Conservation (phyloP, 2,113 vertebrate genomes). For the Oreotrochilus melanogaster region DNA sequence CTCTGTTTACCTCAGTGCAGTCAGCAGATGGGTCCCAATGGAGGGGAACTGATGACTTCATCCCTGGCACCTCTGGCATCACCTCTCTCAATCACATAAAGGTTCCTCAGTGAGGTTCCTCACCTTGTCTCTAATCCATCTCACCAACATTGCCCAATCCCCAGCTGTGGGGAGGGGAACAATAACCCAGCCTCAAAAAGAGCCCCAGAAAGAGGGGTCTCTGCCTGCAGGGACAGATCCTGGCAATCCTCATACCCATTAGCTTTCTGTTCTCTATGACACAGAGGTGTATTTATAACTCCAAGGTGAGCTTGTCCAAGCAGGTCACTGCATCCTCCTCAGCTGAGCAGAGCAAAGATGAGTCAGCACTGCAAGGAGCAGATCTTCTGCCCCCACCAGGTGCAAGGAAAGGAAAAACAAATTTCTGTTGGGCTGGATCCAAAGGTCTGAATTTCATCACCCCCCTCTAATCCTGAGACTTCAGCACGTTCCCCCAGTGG, state of each 20-base stretch:
- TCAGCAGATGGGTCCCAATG: background rate
- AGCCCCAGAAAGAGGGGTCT: background rate
- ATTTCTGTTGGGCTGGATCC: background rate
- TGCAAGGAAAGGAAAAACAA: background rate
- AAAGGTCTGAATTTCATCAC: background rate
- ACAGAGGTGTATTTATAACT: constrained; percentile 23
- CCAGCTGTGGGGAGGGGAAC: background rate
- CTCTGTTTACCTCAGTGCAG: background rate
- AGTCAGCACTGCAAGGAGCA: constrained; percentile 45
- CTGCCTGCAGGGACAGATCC: constrained; percentile 39
- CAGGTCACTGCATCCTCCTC: constrained; percentile 50
- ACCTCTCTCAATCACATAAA: background rate
- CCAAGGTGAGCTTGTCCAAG: constrained; percentile 53
- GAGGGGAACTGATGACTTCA: background rate
- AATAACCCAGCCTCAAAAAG: background rate
- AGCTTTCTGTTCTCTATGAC: background rate
- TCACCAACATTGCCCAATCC: background rate
- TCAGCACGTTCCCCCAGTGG: background rate
- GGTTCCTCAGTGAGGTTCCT: background rate
- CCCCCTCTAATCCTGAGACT: background rate
- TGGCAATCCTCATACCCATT: background rate
- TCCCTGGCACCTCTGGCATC: background rate
- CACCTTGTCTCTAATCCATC: background rate
- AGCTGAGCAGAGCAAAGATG: background rate
- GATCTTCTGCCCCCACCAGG: constrained; percentile 37